A percentile compares a stretch with the other conserved stretches of the same genome.
Evolutionary conservation across 2,888 invertebrate species (phyloP).

Genomic region (Camponotus fellah): DNA sequence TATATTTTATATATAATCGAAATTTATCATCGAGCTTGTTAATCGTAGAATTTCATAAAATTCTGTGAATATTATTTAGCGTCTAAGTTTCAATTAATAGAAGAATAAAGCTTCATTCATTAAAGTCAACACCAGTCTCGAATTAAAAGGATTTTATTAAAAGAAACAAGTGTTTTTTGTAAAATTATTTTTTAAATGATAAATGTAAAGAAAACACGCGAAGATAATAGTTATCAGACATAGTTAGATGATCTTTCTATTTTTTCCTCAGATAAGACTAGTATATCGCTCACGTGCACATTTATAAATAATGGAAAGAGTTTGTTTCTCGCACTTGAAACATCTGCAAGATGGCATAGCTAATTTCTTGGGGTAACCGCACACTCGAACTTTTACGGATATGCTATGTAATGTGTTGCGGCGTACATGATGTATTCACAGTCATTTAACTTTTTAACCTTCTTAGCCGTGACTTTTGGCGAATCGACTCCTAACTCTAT

Average conservation of each 20-base stretch:
- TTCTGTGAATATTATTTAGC: not conserved
- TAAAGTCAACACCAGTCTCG: not conserved
- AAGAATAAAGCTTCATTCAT: not conserved
- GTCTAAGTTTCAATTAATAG: not conserved
- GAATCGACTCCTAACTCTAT: not conserved
- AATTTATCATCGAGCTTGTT: too few species aligned
- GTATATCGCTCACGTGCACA: conserved; percentile 18
- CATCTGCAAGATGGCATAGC: conserved; percentile 50
- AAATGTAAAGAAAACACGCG: not conserved
- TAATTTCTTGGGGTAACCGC: conserved; percentile 61
- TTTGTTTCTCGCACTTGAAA: conserved; percentile 29
- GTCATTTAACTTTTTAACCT: conserved; percentile 43
- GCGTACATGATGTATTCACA: not conserved
- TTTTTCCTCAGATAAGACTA: not conserved
- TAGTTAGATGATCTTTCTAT: conserved; percentile 15
- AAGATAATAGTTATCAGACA: not conserved
- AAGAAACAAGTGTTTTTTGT: not conserved
- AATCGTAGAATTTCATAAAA: too few species aligned
- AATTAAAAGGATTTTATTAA: conserved; percentile 10
- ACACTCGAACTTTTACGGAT: conserved; percentile 58
- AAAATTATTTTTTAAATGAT: not conserved
- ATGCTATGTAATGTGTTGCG: conserved; percentile 8
- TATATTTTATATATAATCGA: too few species aligned
- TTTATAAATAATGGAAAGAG: not conserved
- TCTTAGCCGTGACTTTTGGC: conserved; percentile 48